Evolutionary conservation across 37 sponge, comb jelly and placozoan genomes (phyloP), one percentile per base, ranked within the genome.

Genomic region (Aphrocallistes beatrix): DNA sequence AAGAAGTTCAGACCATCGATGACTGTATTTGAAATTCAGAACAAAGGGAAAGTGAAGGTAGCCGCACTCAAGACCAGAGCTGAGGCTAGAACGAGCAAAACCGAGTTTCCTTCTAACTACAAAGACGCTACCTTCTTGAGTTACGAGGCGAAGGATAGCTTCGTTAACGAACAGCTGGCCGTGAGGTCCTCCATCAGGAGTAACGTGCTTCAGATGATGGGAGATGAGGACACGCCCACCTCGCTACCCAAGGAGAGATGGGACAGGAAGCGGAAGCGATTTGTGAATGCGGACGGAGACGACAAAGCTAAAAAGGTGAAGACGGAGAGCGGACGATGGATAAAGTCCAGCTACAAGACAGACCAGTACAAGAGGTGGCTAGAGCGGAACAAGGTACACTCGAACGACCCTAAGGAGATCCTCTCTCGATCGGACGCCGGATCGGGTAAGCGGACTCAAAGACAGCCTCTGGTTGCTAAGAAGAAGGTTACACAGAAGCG

Each of bases 261-360:
- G 99, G 99, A 98, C 81, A 83, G 96, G 51, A 98, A 98, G 82
- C 87, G 93, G 38, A 98, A 98, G 89, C 90, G 85, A 82, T 98
- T 94, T 92, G 91, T 91, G 37, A 89, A 91, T 0, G 85, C 83
- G 13, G 87, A 85, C 40, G 51, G 87, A 38, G 90, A 91, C 6
- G 17, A 60, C 23, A 88, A 81, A 37, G 38, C 51, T 23, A 98
- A 98, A 81, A 89, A 86, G 37, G 83, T 98, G 38, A 91, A 91
- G 49, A 93, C 99, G 1, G 99, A 98, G 85, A 92, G 90, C 87
- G 99, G 99, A 51, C 51, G 51, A 0, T 88, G 87, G 88, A 86
- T 98, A 8, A 84, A 84, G 23, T 88, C 99, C 16, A 87, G 91
- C 1, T 98, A 93, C 84, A 98, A 98, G 87, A 86, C 89, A 0